Evolutionary conservation across 2,797 vertebrate genomes (phyloP).

Genomic region (Sorex maritimensis): DNA sequence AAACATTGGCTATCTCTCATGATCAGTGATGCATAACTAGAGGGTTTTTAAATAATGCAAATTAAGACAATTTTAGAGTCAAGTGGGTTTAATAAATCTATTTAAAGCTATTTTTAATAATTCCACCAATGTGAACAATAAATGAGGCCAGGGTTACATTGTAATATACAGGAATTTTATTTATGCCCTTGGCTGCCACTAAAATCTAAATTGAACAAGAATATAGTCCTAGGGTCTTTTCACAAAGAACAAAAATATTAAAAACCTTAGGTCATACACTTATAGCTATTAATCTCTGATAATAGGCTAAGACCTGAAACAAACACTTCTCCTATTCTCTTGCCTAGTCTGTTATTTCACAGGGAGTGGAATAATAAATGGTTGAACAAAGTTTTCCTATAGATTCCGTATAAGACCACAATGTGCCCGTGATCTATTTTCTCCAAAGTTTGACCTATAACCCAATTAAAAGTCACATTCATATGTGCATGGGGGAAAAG

Average conservation of each 20-base stretch:
- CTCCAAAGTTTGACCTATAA: slow-evolving; percentile 53
- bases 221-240: neutral
- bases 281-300: slow-evolving; percentile 55
- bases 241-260: slow-evolving; percentile 65
- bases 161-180: slow-evolving; percentile 21
- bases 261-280: slow-evolving; percentile 22
- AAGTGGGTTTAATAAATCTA: slow-evolving; percentile 63
- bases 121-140: slow-evolving; percentile 65
- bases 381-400: slow-evolving; percentile 52
- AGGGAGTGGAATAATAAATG: slow-evolving; percentile 38
- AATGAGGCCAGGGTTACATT: slow-evolving; percentile 49
- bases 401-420: slow-evolving; percentile 45
- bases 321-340: slow-evolving; percentile 50
- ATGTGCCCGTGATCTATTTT: slow-evolving; percentile 46
- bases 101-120: slow-evolving; percentile 70
- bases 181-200: slow-evolving; percentile 58
- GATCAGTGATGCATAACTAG: slow-evolving; percentile 81
- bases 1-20: slow-evolving; percentile 78
- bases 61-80: slow-evolving; percentile 64
- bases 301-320: slow-evolving; percentile 9
- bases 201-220: slow-evolving; percentile 59
- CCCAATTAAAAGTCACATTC: slow-evolving; percentile 33
- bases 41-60: slow-evolving; percentile 55
- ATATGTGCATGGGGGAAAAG: slow-evolving; percentile 14
- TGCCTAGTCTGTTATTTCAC: slow-evolving; percentile 39